Percentiles rank a stretch among this genome's conserved stretches.
Conservation (phyloP, 2,113 vertebrate species). For the Odocoileus hemionus region DNA sequence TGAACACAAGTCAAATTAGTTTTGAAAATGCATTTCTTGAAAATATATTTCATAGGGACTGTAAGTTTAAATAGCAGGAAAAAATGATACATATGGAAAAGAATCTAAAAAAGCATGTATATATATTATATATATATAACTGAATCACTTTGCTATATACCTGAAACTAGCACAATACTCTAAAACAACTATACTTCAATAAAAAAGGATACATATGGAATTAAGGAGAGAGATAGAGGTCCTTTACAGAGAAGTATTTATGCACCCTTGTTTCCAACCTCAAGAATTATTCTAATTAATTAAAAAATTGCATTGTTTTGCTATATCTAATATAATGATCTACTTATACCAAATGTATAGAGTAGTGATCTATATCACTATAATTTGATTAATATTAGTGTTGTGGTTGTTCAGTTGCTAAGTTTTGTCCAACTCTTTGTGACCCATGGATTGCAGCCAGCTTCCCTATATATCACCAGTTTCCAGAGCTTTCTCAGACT, state of each 20-base stretch:
- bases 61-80: background rate
- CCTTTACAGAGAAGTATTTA: background rate
- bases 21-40: background rate
- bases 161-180: background rate
- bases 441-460: background rate
- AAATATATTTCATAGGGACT: background rate
- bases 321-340: background rate
- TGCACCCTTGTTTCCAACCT: background rate
- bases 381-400: background rate
- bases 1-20: slow-evolving; percentile 10
- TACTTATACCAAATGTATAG: background rate
- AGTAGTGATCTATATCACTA: background rate
- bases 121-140: background rate
- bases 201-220: background rate
- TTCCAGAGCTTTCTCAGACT: background rate
- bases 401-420: background rate
- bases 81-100: background rate
- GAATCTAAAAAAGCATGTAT: background rate
- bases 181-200: background rate
- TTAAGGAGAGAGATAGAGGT: background rate
- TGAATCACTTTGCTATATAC: background rate
- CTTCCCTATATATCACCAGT: background rate
- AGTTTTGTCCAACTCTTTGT: background rate
- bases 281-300: background rate
- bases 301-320: background rate